Base-by-base conservation (phyloP, 1,140 invertebrate species). In the Trichonephila clavata region DNA sequence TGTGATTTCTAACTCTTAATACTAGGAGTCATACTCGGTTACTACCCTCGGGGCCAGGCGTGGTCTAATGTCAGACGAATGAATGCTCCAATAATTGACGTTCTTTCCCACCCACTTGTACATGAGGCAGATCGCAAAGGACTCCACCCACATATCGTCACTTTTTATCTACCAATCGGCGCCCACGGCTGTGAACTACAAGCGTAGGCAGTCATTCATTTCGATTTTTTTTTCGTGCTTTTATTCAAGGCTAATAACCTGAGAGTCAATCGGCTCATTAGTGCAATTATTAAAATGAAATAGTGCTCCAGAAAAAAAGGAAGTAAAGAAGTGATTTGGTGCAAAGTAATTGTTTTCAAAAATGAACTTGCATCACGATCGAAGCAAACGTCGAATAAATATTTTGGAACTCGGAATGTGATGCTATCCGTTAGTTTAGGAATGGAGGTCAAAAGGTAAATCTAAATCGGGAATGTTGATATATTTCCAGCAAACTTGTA, bases 131-230 rank as follows among this genome's bases (percentile, higher is more conserved):
- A 77, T 77, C 71, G 71, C 71, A 77, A 77, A 80, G 77, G 61
- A 65, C 90, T 92, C 90, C 90, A 92, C 90, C 90, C 80, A 92
- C 90, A 92, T 83, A 83, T 92, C 90, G 90, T 92, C 90, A 92
- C 90, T 60, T 84, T 60, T 84, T 84, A 84, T 84, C 83, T 84
- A 84, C 90, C 90, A 92, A 92, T 92, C 90, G 57, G 80, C 90
- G 77, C 90, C 90, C 80, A 92, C 90, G 60, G 80, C 80, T 65
- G 43, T 84, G 90, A 84, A 63, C 90, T 92, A 84, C 90, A 84
- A 83, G 90, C 80, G 90, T 92, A 84, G 90, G 90, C 59, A 92
- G 32, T 59, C 16, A 84, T 84, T 84, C 39, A 84, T 60, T n/a
- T 16, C 83, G 21, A 59, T 59, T n/a, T 84, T 43, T 81, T 59